phyloP scores from a whole-genome alignment of 2,113 vertebrate species.

The Myiopsitta monachus region DNA sequence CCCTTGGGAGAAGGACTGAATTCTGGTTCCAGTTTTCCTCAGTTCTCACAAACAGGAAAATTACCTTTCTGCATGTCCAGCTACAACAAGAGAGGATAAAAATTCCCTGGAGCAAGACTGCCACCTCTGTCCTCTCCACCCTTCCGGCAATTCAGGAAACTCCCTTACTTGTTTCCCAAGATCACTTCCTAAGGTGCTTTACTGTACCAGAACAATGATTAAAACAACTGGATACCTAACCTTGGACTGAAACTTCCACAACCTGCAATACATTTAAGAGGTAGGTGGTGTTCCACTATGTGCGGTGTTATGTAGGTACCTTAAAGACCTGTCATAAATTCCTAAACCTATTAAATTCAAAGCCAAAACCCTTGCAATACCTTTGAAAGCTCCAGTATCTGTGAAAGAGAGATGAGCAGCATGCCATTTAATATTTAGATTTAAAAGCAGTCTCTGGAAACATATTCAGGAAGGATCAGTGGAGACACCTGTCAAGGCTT shows the following conservation, averaged over 20 bases:
- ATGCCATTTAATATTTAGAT: neutral
- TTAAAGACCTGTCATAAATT: neutral
- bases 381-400: neutral
- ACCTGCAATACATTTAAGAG: neutral
- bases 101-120: neutral
- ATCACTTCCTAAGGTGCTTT: neutral
- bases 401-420: neutral
- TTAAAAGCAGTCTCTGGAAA: neutral
- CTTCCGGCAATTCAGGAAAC: neutral
- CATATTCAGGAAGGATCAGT: neutral
- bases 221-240: neutral
- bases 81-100: neutral
- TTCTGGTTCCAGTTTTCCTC: neutral
- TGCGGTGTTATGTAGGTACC: neutral
- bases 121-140: neutral
- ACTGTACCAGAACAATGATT: neutral
- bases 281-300: neutral
- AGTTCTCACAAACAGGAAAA: neutral
- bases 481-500: neutral
- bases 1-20: neutral
- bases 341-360: neutral
- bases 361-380: neutral
- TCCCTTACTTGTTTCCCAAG: neutral
- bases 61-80: neutral
- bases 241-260: neutral